A percentile compares a stretch with the other conserved stretches of the same genome.
Evolutionary conservation across 2,113 vertebrate genomes (phyloP).

Genomic region (Chaetorhynchus papuensis): DNA sequence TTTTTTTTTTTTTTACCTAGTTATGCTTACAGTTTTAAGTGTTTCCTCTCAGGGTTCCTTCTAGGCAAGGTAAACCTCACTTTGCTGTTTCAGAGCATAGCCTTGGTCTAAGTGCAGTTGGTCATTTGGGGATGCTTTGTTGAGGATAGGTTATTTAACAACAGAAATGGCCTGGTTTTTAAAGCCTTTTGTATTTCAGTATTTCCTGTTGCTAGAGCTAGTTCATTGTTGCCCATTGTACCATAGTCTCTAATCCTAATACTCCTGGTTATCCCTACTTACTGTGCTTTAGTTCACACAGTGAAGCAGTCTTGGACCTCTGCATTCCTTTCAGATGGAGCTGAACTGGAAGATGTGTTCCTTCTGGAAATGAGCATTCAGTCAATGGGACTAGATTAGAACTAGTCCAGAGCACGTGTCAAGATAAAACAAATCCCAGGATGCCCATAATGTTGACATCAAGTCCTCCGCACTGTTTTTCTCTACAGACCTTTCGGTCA

Average conservation of each 20-base stretch:
- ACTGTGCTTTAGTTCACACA: background rate
- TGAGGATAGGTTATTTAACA: background rate
- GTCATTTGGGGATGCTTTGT: background rate
- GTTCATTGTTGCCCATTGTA: constrained; percentile 17
- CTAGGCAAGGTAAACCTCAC: background rate
- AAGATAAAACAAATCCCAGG: background rate
- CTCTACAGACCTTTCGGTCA: background rate
- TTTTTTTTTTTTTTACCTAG: background rate
- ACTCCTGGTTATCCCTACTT: constrained; percentile 24
- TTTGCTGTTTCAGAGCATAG: background rate
- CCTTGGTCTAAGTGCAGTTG: background rate
- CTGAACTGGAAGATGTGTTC: constrained; percentile 12
- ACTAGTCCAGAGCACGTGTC: background rate
- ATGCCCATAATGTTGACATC: background rate
- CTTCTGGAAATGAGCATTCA: constrained; percentile 28
- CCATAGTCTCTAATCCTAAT: constrained; percentile 8
- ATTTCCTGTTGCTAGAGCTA: background rate
- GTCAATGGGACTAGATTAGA: background rate
- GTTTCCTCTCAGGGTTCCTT: background rate
- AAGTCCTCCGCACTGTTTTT: background rate
- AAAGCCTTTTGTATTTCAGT: background rate
- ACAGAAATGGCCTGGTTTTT: background rate
- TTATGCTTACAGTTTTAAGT: background rate
- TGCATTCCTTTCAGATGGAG: background rate
- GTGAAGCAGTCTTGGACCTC: background rate